These are phyloP conservation scores for Galemys pyrenaicus DNA, from an alignment of 2,113 vertebrate genomes.

Conservation along the genomic window DNA sequence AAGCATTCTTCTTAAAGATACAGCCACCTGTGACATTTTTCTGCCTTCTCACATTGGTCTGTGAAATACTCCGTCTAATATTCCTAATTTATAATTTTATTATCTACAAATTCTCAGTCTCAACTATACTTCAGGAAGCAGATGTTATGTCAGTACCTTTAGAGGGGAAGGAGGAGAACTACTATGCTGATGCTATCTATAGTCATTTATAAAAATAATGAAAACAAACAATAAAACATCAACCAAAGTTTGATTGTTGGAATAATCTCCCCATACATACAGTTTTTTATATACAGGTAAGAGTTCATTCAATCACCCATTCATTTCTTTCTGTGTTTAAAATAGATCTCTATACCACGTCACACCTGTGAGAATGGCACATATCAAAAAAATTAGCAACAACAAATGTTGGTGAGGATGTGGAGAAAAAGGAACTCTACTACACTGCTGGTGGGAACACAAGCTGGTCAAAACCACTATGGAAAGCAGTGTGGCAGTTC, in stretches of 20 bases:
- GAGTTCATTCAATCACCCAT: neutral
- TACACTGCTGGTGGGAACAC: too few species aligned
- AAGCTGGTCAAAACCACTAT: too few species aligned
- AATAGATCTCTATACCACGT: neutral
- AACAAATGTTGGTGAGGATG: too few species aligned
- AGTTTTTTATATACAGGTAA: neutral
- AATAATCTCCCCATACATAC: neutral
- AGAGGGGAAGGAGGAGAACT: neutral
- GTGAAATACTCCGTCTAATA: neutral
- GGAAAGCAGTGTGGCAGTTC: too few species aligned
- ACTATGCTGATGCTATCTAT: neutral
- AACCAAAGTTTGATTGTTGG: neutral
- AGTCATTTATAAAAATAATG: conserved; percentile 36
- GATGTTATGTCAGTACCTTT: too few species aligned
- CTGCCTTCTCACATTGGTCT: neutral
- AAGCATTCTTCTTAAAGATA: neutral
- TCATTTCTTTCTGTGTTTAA: conserved; percentile 36
- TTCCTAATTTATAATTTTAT: neutral
- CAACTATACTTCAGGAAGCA: neutral
- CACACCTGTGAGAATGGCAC: too few species aligned
- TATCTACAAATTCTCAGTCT: neutral
- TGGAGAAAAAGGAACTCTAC: too few species aligned
- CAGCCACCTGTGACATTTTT: neutral
- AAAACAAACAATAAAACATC: neutral
- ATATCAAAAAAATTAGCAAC: too few species aligned